These are phyloP conservation scores for Phyllotis vaccarum DNA, from an alignment of 2,797 vertebrate genomes.

Conservation along the genomic window DNA sequence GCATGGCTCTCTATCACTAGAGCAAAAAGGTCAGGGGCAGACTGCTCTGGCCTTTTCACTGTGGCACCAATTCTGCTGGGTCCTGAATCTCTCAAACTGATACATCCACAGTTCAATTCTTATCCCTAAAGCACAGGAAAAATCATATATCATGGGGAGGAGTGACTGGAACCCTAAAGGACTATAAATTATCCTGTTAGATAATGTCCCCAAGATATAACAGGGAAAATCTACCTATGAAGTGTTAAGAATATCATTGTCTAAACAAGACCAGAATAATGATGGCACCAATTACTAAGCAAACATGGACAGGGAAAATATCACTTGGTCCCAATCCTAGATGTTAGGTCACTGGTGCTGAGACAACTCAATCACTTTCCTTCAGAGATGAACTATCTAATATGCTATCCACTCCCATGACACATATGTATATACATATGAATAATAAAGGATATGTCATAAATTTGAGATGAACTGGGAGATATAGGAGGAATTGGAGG, in stretches of 20 bases:
- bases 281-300: background rate
- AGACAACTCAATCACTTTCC: background rate
- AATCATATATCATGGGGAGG: background rate
- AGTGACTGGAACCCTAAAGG: background rate
- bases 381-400: background rate
- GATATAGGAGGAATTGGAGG: background rate
- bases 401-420: background rate
- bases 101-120: background rate
- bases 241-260: background rate
- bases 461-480: background rate
- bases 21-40: no score
- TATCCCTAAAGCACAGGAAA: background rate
- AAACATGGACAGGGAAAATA: background rate
- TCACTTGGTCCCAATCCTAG: background rate
- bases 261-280: background rate
- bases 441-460: background rate
- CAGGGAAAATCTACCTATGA: background rate
- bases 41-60: no score
- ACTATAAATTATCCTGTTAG: background rate
- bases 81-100: no score
- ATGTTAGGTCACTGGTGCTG: background rate
- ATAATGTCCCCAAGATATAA: background rate
- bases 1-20: no score
- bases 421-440: background rate
- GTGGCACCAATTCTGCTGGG: no score